Evolutionary conservation across 2,797 vertebrate genomes (phyloP).

Genomic region (Coreius guichenoti): DNA sequence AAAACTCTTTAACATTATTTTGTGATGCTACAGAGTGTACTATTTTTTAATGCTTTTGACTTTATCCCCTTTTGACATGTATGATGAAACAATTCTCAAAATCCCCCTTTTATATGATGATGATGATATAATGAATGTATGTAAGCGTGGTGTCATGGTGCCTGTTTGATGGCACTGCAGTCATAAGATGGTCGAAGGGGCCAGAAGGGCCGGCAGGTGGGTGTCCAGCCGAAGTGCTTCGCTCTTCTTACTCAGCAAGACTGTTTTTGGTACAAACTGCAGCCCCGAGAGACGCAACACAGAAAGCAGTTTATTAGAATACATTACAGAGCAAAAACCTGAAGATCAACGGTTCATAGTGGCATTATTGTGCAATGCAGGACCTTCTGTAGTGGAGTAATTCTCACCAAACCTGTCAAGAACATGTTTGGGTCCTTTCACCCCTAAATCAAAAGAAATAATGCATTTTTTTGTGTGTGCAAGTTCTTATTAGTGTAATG

Average conservation of each 20-base stretch:
- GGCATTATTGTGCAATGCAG: neutral
- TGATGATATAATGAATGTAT: too few species aligned
- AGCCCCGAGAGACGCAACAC: constrained; percentile 38
- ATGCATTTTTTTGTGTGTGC: neutral
- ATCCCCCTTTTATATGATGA: too few species aligned
- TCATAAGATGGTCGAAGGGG: constrained; percentile 4
- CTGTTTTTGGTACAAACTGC: constrained; percentile 45
- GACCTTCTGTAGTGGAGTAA: neutral
- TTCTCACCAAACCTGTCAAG: neutral
- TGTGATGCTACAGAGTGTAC: too few species aligned
- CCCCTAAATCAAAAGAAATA: neutral
- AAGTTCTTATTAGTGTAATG: neutral
- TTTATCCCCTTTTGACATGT: too few species aligned
- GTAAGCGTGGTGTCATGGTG: too few species aligned
- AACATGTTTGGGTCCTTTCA: neutral
- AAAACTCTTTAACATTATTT: too few species aligned
- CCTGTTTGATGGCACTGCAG: neutral
- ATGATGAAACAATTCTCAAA: too few species aligned
- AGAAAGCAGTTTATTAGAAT: constrained; percentile 32
- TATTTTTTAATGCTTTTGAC: too few species aligned
- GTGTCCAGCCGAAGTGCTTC: constrained; percentile 21
- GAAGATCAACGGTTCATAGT: neutral
- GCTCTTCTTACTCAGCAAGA: constrained; percentile 40
- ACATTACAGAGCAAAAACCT: constrained; percentile 7
- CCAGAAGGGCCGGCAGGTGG: constrained; percentile 31